These are phyloP conservation scores for Amphimallon solstitiale DNA, from an alignment of 2,888 invertebrate species.

Conservation along the genomic window DNA sequence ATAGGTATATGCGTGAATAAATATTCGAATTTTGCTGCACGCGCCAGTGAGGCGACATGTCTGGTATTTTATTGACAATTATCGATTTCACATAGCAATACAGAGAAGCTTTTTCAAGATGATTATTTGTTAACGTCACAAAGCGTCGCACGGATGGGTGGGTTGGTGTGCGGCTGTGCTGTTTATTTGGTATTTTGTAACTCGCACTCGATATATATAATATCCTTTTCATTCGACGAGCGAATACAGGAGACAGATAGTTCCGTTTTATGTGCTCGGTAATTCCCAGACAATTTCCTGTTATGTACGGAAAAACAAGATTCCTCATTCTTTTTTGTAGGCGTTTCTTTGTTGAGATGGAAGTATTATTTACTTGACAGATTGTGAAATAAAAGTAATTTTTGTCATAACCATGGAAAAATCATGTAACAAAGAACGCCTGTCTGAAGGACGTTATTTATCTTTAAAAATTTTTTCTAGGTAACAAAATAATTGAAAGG, in stretches of 20 bases:
- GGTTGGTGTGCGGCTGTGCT: too few relatives aligned
- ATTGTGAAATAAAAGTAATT: conserved; percentile 29
- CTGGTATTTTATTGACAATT: too few relatives aligned
- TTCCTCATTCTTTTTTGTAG: conserved; percentile 4
- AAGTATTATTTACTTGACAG: conserved; percentile 32
- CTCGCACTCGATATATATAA: conserved; percentile 2
- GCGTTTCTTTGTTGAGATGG: conserved; percentile 11
- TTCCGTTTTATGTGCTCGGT: conserved; percentile 28
- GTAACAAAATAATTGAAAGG: too few relatives aligned
- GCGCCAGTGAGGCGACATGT: too few relatives aligned
- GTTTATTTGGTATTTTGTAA: conserved; percentile 1
- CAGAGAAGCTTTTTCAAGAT: too few relatives aligned
- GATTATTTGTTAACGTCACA: too few relatives aligned
- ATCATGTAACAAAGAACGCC: neutral
- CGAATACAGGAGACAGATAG: conserved; percentile 26
- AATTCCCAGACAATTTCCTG: conserved; percentile 35
- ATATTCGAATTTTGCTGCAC: too few relatives aligned
- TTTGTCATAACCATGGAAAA: conserved; percentile 7
- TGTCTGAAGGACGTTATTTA: neutral
- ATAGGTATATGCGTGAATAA: too few relatives aligned
- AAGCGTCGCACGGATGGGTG: too few relatives aligned
- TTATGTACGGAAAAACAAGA: conserved; percentile 12
- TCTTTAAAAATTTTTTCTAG: neutral
- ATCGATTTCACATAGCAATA: too few relatives aligned
- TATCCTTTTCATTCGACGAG: conserved; percentile 11